Evolutionary conservation across 2,797 vertebrate genomes (phyloP).

Genomic region (Hypotaenidia philippensis): DNA sequence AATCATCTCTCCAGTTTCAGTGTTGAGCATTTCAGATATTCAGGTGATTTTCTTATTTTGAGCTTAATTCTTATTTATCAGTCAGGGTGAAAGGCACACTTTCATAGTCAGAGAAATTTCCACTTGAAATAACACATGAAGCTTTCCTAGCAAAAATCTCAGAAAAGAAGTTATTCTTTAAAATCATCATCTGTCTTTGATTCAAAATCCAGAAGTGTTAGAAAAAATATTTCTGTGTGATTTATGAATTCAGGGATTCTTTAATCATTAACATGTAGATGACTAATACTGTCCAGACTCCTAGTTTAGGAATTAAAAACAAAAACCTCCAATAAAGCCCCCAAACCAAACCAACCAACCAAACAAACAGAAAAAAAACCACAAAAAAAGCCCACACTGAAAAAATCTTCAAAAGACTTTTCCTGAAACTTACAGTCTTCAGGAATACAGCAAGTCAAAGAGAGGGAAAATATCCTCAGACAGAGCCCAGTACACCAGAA

Average conservation of each 20-base stretch:
- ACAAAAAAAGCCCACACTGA: neutral
- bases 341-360: no score
- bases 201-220: conserved; percentile 27
- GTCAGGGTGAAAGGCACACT: neutral
- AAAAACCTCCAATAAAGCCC: no score
- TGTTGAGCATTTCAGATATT: neutral
- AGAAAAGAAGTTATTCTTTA: neutral
- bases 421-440: neutral
- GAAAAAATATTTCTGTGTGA: neutral
- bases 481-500: neutral
- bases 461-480: conserved; percentile 13
- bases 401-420: neutral
- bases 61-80: neutral
- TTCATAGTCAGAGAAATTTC: neutral
- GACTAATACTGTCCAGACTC: conserved; percentile 15
- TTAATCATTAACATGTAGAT: conserved; percentile 48
- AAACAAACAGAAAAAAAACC: neutral
- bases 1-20: neutral
- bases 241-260: conserved; percentile 44
- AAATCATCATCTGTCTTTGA: conserved; percentile 20
- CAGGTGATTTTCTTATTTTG: neutral
- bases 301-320: neutral
- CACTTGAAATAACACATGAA: neutral
- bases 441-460: neutral
- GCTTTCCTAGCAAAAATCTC: neutral